Conservation (phyloP, 2,113 vertebrate species). For the Otocyon megalotis region DNA sequence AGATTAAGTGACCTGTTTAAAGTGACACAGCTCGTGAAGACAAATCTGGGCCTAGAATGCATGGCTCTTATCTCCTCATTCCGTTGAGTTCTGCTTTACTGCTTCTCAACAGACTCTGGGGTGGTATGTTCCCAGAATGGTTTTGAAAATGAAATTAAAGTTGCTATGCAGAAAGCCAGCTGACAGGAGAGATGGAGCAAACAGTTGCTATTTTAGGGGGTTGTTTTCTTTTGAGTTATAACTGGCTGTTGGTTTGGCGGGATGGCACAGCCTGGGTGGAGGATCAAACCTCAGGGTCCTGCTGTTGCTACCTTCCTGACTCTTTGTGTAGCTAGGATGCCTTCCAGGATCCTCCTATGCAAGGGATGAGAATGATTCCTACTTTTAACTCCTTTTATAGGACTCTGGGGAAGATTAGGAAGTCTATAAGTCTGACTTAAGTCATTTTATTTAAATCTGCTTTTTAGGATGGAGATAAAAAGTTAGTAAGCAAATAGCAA, state of each 20-base stretch:
- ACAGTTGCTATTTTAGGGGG: conserved; percentile 61
- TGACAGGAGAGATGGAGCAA: conserved; percentile 48
- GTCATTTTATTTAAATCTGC: too few species aligned
- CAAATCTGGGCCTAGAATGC: not conserved
- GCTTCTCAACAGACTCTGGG: not conserved
- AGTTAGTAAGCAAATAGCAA: conserved; percentile 1
- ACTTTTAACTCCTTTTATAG: not conserved
- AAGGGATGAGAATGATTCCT: not conserved
- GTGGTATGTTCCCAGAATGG: conserved; percentile 18
- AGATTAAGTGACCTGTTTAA: not conserved
- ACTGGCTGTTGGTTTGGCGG: conserved; percentile 26
- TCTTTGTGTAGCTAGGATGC: not conserved
- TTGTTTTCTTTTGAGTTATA: conserved; percentile 71
- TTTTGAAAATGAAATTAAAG: conserved; percentile 59
- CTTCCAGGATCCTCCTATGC: not conserved
- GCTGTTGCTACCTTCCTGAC: not conserved
- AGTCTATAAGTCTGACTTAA: not conserved
- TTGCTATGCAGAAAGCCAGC: conserved; percentile 39
- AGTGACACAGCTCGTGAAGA: not conserved
- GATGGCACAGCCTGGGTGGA: conserved; percentile 21
- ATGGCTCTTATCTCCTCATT: not conserved
- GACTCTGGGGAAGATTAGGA: not conserved
- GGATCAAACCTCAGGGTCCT: not conserved
- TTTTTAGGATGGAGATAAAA: not conserved
- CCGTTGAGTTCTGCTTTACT: conserved; percentile 1